Base-by-base conservation (phyloP, 2,797 vertebrate genomes). In the Acanthopagrus latus region DNA sequence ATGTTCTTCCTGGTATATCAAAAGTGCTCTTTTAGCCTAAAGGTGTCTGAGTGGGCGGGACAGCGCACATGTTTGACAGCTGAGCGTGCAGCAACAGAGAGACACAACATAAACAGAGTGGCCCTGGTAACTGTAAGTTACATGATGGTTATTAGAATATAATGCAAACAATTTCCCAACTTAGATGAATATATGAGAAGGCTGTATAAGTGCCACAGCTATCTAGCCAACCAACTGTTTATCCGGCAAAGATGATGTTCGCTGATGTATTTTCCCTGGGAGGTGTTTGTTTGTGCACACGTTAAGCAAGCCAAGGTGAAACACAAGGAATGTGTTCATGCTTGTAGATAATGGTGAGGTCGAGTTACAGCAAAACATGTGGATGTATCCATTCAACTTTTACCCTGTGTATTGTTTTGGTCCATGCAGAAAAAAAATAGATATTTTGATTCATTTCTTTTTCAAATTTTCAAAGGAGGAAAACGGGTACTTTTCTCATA, bases 71-170 rank as follows among this genome's bases (percentile, higher is more conserved):
- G 56, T 59, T 72, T 68, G 58, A 76, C 70, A 80, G 55, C 46
- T 57, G 21, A 60, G 47, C 21, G 64, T 59, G 41, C 56, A 80
- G 21, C 5, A 14, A 14, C 38, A 57, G 16, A 16, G 10, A 67
- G 20, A 57, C 44, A 63, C 58, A 69, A 38, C 64, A 51, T 70
- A 69, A 79, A 79, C 62, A 77, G 63, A 74, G 58, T 33, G 46
- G 12, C 25, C 41, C 23, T 54, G 25, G 14, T 71, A 46, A 68
- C 48, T 29, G 27, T 56, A 25, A 55, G 17, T 54, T 63, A 29
- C 44, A 21, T 10, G 48, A 33, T 41, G 12, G 6, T 27, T 55
- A 38, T 58, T 33, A 33, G 57, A 54, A 44, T 14, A 44, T 64
- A 17, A 33, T 17, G 7, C 12, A 57, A 58, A 58, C 4, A 29